These are phyloP conservation scores for Rachycentron canadum DNA, from an alignment of 2,797 vertebrate genomes.

Conservation along the genomic window DNA sequence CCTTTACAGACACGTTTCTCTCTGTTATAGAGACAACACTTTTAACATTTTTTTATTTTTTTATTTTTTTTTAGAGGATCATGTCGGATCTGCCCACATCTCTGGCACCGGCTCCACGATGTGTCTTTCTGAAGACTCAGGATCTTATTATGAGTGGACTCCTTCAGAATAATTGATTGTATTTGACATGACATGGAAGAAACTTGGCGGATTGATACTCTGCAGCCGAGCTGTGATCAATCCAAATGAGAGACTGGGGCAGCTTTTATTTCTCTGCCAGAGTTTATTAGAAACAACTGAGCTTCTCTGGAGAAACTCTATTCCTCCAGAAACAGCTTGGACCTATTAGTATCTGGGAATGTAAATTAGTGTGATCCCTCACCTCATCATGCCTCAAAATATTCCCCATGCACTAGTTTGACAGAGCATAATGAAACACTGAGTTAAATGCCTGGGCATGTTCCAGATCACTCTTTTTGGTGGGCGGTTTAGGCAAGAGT, in stretches of 20 bases:
- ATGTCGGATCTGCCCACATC: conserved; percentile 29
- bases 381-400: conserved; percentile 70
- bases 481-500: conserved; percentile 55
- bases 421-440: conserved; percentile 63
- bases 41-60: conserved; percentile 29
- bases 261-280: conserved; percentile 74
- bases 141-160: conserved; percentile 65
- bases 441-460: conserved; percentile 54
- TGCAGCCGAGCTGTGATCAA: conserved; percentile 66
- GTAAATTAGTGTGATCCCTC: conserved; percentile 73
- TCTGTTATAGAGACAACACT: conserved; percentile 7
- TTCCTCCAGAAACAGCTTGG: conserved; percentile 70
- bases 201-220: conserved; percentile 61
- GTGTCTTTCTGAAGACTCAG: conserved; percentile 41
- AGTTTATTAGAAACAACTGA: conserved; percentile 74
- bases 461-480: conserved; percentile 53
- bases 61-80: conserved; percentile 32
- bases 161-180: conserved; percentile 75
- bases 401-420: conserved; percentile 57
- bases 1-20: conserved; percentile 1
- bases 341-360: conserved; percentile 69
- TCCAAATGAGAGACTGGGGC: conserved; percentile 70
- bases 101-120: conserved; percentile 28
- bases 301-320: conserved; percentile 56
- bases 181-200: conserved; percentile 75